These are phyloP conservation scores for Epinephelus fuscoguttatus DNA, from an alignment of 2,113 vertebrate species.

Conservation along the genomic window DNA sequence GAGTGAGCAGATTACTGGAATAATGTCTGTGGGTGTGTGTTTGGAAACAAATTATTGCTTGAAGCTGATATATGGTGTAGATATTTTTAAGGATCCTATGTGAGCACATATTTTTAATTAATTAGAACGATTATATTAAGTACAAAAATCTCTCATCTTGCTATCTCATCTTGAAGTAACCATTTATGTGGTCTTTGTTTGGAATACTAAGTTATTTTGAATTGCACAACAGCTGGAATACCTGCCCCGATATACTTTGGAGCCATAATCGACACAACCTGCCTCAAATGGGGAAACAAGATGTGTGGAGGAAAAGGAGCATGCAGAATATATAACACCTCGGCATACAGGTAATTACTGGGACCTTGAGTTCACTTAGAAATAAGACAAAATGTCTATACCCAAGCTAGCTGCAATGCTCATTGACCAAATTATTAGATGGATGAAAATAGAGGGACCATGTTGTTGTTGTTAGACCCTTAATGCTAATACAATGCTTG, in stretches of 20 bases:
- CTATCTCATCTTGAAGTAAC: not conserved
- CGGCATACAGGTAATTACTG: conserved; percentile 88
- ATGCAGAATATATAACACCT: conserved; percentile 92
- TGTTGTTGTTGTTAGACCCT: not conserved
- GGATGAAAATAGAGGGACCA: not conserved
- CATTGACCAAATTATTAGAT: not conserved
- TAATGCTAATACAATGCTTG: not conserved
- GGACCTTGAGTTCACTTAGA: not conserved
- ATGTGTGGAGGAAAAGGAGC: conserved; percentile 91
- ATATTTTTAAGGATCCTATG: no score
- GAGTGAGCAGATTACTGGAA: not conserved
- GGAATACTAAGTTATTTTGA: conserved; percentile 19
- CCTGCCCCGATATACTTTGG: conserved; percentile 96
- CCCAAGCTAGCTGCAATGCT: not conserved
- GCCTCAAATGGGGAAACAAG: conserved; percentile 93
- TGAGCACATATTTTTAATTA: no score
- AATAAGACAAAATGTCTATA: not conserved
- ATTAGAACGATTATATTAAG: no score
- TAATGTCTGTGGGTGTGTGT: not conserved
- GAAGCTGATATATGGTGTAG: no score
- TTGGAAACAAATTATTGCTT: not conserved
- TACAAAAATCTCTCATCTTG: not conserved
- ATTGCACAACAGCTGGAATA: conserved; percentile 88
- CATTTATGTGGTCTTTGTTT: not conserved
- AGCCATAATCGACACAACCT: conserved; percentile 92